phyloP scores from a whole-genome alignment of 2,113 vertebrate genomes.

The Lamprologus ornatipinnis region DNA sequence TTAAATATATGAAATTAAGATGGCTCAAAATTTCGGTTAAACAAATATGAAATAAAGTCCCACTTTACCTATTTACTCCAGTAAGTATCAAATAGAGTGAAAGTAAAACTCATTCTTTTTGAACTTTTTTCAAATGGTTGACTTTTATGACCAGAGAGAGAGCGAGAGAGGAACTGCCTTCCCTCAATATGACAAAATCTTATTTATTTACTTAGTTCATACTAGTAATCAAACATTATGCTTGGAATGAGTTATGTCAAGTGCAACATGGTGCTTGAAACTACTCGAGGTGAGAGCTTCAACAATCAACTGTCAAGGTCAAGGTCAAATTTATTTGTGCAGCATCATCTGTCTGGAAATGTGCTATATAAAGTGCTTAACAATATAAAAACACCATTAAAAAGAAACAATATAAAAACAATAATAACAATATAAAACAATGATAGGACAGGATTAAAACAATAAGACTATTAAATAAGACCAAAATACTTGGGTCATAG shows the following conservation, averaged over 20 bases:
- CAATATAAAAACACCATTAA: not conserved
- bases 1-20: not conserved
- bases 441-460: not conserved
- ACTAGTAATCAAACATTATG: not conserved
- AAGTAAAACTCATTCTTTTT: not conserved
- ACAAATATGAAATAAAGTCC: not conserved
- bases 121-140: not conserved
- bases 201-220: not conserved
- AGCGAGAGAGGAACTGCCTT: not conserved
- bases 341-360: no score
- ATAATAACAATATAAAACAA: not conserved
- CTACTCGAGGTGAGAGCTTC: not conserved
- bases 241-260: not conserved
- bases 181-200: not conserved
- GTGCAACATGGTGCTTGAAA: not conserved
- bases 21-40: not conserved
- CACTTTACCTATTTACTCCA: not conserved
- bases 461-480: not conserved
- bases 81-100: not conserved
- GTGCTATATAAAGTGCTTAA: not conserved
- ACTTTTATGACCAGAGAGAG: not conserved
- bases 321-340: not conserved
- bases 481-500: not conserved
- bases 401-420: not conserved
- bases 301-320: not conserved